Percentiles rank a stretch among this genome's conserved stretches.
phyloP scores from a whole-genome alignment of 2,113 vertebrate species.

The Heptranchias perlo region DNA sequence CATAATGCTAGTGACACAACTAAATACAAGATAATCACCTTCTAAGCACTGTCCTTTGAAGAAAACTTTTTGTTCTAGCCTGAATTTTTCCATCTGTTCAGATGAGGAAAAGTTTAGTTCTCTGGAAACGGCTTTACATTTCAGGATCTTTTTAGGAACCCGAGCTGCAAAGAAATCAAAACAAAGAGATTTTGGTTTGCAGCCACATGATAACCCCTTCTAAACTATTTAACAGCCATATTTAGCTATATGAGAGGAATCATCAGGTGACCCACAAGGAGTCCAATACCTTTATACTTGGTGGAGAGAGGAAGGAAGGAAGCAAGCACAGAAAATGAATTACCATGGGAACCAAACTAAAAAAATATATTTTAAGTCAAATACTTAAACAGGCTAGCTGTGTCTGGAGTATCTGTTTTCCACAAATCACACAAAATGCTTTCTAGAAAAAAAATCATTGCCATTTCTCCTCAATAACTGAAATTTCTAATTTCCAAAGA shows the following conservation, averaged over 20 bases:
- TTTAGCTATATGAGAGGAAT: neutral
- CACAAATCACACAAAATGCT: neutral
- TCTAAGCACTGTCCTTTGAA: conserved; percentile 98
- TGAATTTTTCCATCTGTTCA: conserved; percentile 97
- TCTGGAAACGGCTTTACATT: conserved; percentile 95
- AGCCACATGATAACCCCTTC: neutral
- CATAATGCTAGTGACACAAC: conserved; percentile 39
- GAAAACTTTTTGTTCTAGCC: conserved; percentile 97
- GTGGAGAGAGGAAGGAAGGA: neutral
- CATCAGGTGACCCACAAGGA: neutral
- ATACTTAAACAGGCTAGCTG: neutral
- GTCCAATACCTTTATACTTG: neutral
- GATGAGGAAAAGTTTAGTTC: conserved; percentile 96
- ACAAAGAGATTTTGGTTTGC: conserved; percentile 26
- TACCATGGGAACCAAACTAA: neutral
- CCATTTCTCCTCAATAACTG: neutral
- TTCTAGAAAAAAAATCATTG: neutral
- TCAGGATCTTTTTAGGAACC: conserved; percentile 97
- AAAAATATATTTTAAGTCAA: neutral
- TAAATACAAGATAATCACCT: conserved; percentile 65
- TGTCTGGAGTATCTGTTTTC: neutral
- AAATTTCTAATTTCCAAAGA: neutral
- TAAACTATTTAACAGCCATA: neutral
- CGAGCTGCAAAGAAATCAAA: conserved; percentile 68
- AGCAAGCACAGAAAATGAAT: neutral